Percentiles rank a stretch among this genome's conserved stretches.
phyloP scores from a whole-genome alignment of 2,888 invertebrate species.

The Drosophila hamatofila region DNA sequence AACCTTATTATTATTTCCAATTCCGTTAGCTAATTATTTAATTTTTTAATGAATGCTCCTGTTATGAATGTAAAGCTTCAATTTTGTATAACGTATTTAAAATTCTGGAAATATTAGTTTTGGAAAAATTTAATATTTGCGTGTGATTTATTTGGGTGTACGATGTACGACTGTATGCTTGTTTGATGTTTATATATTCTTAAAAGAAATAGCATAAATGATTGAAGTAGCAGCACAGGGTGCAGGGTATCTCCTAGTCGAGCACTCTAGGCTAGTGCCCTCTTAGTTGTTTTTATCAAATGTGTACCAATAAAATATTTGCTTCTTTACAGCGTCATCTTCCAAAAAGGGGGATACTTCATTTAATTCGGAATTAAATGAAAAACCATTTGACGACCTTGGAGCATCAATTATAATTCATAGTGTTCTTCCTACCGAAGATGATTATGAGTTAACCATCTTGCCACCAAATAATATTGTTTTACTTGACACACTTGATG shows the following conservation, averaged over 20 bases:
- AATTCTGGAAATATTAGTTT: no score
- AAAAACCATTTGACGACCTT: conserved; percentile 1
- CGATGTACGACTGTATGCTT: no score
- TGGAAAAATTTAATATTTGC: no score
- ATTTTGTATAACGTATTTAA: no score
- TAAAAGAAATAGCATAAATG: no score
- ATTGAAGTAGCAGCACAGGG: no score
- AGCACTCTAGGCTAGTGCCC: neutral
- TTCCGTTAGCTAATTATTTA: no score
- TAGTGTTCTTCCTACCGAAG: conserved; percentile 37
- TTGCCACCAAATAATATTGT: neutral
- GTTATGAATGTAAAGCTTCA: no score
- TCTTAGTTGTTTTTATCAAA: neutral
- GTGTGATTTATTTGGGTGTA: no score
- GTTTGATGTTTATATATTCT: no score
- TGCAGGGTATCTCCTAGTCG: neutral
- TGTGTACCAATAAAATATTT: neutral
- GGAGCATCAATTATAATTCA: conserved; percentile 30
- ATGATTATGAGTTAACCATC: conserved; percentile 24
- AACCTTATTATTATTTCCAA: no score
- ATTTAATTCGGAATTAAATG: neutral
- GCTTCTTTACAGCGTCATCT: conserved; percentile 6
- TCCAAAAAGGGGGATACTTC: neutral
- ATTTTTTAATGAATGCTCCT: no score
- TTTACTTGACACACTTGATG: neutral